Evolutionary conservation across 2,888 invertebrate genomes (phyloP).

Genomic region (Stenotaenia linearis): DNA sequence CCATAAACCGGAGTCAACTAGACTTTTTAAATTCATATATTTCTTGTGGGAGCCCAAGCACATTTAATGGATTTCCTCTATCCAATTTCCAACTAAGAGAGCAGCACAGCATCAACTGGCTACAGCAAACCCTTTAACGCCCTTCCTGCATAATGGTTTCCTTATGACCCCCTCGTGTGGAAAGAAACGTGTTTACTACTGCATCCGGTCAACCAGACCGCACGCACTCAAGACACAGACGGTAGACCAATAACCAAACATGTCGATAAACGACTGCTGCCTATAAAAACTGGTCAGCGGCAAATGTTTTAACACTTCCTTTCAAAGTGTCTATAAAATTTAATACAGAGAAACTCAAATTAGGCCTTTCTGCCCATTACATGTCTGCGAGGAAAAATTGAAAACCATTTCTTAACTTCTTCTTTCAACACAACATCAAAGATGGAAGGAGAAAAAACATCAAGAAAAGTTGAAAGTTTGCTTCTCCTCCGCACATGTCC

Average conservation of each 20-base stretch:
- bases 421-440: neutral
- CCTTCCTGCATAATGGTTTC: neutral
- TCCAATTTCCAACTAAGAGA: neutral
- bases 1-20: neutral
- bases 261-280: neutral
- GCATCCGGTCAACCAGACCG: neutral
- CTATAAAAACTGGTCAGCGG: neutral
- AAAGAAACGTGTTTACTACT: neutral
- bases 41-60: neutral
- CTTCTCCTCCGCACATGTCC: slow-evolving; percentile 13
- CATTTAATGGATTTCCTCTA: neutral
- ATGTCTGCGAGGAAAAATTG: neutral
- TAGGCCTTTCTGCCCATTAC: neutral
- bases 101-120: neutral
- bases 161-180: neutral
- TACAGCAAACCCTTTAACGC: neutral
- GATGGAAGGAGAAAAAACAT: neutral
- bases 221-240: neutral
- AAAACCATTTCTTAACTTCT: neutral
- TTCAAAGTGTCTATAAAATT: neutral
- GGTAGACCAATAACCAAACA: neutral
- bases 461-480: neutral
- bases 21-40: neutral
- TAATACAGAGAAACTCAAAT: neutral
- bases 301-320: neutral